These are phyloP conservation scores for Strix aluco DNA, from an alignment of 2,113 vertebrate genomes.

Conservation along the genomic window DNA sequence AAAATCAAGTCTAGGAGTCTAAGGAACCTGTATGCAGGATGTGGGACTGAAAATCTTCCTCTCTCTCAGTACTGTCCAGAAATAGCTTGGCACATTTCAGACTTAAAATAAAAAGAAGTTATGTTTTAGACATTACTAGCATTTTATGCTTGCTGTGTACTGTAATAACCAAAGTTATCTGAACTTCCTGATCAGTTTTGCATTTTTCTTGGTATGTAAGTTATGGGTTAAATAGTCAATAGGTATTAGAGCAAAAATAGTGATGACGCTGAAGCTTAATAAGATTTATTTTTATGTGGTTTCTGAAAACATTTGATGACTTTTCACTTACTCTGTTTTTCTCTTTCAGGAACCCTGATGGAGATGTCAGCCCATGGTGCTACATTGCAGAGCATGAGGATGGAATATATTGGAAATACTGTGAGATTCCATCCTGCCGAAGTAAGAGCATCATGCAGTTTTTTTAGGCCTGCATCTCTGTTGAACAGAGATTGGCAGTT, in stretches of 20 bases:
- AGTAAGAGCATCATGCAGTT: constrained; percentile 77
- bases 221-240: background rate
- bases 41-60: background rate
- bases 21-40: background rate
- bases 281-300: background rate
- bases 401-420: constrained; percentile 95
- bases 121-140: background rate
- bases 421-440: constrained; percentile 91
- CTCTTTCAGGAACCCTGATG: constrained; percentile 89
- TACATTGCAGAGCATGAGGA: constrained; percentile 93
- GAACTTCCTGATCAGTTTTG: background rate
- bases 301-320: background rate
- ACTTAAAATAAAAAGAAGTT: background rate
- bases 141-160: background rate
- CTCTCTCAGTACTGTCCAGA: background rate
- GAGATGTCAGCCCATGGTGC: constrained; percentile 96
- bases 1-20: background rate
- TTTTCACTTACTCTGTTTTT: background rate
- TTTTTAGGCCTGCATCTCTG: background rate
- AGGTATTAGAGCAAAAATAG: background rate
- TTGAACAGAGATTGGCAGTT: background rate
- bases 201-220: background rate
- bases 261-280: background rate
- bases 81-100: background rate
- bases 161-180: background rate